phyloP scores from a whole-genome alignment of 2,888 invertebrate genomes.

The Dasysyrphus tricinctus region DNA sequence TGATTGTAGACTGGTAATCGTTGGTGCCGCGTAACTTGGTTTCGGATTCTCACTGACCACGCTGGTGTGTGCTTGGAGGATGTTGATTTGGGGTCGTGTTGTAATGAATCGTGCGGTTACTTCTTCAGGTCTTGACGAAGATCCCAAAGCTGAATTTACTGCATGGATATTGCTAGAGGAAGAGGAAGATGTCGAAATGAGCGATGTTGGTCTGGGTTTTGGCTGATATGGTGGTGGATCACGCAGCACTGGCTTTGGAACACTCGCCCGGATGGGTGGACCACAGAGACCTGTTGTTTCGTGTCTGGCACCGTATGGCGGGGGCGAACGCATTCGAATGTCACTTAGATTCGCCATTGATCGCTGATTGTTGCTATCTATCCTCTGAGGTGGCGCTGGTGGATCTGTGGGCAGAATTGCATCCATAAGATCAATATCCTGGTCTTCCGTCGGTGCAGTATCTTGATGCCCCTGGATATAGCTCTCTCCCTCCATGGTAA shows the following conservation, averaged over 20 bases:
- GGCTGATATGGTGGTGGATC: conserved; percentile 88
- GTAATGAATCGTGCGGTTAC: conserved; percentile 91
- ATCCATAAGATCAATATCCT: conserved; percentile 83
- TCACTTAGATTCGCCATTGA: conserved; percentile 84
- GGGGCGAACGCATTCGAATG: conserved; percentile 85
- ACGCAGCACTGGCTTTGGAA: conserved; percentile 80
- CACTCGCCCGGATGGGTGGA: conserved; percentile 79
- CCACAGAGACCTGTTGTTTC: conserved; percentile 85
- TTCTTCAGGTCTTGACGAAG: conserved; percentile 86
- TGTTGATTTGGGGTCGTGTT: conserved; percentile 90
- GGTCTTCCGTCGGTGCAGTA: conserved; percentile 86
- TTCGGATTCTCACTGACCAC: conserved; percentile 87
- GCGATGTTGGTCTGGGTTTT: conserved; percentile 82
- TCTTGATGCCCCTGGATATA: conserved; percentile 86
- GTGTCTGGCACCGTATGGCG: conserved; percentile 88
- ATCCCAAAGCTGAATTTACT: conserved; percentile 79
- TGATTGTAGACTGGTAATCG: conserved; percentile 77
- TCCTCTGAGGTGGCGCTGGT: conserved; percentile 89
- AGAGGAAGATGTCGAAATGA: conserved; percentile 82
- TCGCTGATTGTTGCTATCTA: conserved; percentile 86
- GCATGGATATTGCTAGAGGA: conserved; percentile 83
- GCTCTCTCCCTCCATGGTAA: conserved; percentile 85
- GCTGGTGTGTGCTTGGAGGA: conserved; percentile 90
- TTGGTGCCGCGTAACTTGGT: conserved; percentile 85
- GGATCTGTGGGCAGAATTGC: conserved; percentile 84